A percentile compares a stretch with the other conserved stretches of the same genome.
These are phyloP conservation scores for Notiomystis cincta DNA, from an alignment of 2,113 vertebrate species.

Conservation along the genomic window DNA sequence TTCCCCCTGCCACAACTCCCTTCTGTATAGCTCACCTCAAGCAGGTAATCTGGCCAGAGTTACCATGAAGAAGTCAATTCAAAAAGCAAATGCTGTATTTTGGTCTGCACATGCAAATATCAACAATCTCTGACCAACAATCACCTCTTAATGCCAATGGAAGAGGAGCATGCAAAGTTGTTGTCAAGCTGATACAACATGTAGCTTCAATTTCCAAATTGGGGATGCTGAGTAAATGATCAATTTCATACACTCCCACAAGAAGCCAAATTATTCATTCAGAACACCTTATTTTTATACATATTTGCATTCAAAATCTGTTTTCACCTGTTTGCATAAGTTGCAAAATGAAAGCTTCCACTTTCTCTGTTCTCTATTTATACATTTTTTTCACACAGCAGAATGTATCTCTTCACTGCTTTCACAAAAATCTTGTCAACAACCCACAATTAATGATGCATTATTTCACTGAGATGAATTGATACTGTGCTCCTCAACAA, in stretches of 20 bases:
- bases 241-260: neutral
- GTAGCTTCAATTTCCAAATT: neutral
- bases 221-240: neutral
- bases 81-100: neutral
- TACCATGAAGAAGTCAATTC: neutral
- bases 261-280: conserved; percentile 19
- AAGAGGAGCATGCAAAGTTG: neutral
- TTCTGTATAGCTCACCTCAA: neutral
- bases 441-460: neutral
- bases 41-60: neutral
- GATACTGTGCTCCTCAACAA: neutral
- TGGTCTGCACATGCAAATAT: neutral
- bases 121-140: neutral
- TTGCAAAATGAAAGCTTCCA: neutral
- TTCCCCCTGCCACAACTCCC: neutral
- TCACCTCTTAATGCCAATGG: rapidly evolving
- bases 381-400: neutral
- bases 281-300: conserved; percentile 15
- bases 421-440: conserved; percentile 25
- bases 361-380: conserved; percentile 13
- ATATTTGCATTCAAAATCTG: neutral
- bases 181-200: neutral
- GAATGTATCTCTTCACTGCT: neutral
- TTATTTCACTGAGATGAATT: neutral
- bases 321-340: neutral